Conservation (phyloP, 2,888 invertebrate genomes). For the Pheosia tremula region DNA sequence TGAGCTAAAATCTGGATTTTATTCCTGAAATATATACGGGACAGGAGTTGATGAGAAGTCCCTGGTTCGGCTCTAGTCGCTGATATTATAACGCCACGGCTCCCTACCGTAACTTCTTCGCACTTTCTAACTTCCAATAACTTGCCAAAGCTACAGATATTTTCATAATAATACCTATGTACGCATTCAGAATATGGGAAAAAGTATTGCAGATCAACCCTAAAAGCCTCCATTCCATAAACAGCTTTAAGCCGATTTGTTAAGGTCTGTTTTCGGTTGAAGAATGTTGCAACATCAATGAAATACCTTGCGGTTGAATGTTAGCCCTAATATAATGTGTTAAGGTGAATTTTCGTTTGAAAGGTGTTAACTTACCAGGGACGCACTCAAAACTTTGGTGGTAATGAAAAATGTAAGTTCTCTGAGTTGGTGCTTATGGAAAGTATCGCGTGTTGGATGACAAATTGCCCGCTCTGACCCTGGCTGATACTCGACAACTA, state of each 20-base stretch:
- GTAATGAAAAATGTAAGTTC: conserved; percentile 75
- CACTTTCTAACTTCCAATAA: not conserved
- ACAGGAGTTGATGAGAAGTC: too few relatives aligned
- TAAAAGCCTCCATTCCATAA: not conserved
- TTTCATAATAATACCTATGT: conserved; percentile 39
- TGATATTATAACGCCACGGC: not conserved
- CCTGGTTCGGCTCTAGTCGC: too few relatives aligned
- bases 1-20: too few relatives aligned
- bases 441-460: conserved; percentile 76
- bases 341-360: conserved; percentile 26
- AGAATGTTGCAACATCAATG: not conserved
- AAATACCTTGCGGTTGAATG: not conserved
- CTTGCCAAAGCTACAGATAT: conserved; percentile 23
- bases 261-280: not conserved
- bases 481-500: conserved; percentile 56
- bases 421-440: conserved; percentile 58
- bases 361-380: conserved; percentile 20
- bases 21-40: too few relatives aligned
- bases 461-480: conserved; percentile 64
- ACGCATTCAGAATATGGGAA: conserved; percentile 28
- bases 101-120: not conserved
- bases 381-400: conserved; percentile 50
- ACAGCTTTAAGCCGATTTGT: not conserved
- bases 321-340: fast-evolving
- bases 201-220: conserved; percentile 26